Evolutionary conservation across 2,888 invertebrate genomes (phyloP), one percentile per base, ranked within the genome.

Genomic region (Drosophila longiperda): DNA sequence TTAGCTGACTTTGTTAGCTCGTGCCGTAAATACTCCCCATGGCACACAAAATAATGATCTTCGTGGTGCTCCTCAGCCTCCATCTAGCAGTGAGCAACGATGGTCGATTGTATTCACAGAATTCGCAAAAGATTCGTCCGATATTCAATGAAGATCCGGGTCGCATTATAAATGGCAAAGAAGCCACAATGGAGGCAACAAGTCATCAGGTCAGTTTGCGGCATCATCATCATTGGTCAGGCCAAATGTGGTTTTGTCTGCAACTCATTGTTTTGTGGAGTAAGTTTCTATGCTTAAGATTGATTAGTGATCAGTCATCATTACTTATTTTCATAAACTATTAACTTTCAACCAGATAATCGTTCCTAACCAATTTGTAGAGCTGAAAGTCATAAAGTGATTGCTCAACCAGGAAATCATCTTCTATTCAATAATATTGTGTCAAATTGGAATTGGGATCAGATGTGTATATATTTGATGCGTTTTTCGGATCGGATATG

Each of bases 201-300:
- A 80, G 86, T 38, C 91, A 93, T 75, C 92, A 92, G 69, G 87
- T 90, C 3, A 90, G 92, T 11, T 65, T 92, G 2, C 83, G 87
- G 11, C 78, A 75, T 26, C 86, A 91, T n/a, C n/a, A n/a, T 71
- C 91, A 0, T 67, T 92, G 53, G 90, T 92, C 53, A 67, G 75
- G 3, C 65, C 80, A 9, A 89, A 85, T 67, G 85, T 82, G 11
- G 92, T 91, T 0, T 75, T 93, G 1, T 81, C 87, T 3, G 93
- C 92, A 0, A 92, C 92, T 1, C 93, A 92, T 77, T 92, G 92
- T 40, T 90, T 93, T 73, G 89, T 88, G n/a, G 75, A 92, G 92
- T 92, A 80, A 89, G 91, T 63, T 29, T 7, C 20, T 2, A 23
- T 42, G 2, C 6, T 45, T 3, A 11, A 3, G 7, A 20, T 45